A percentile compares a stretch with the other conserved stretches of the same genome.
Conservation (phyloP, 1,140 invertebrate species). For the Papilio glaucus region DNA sequence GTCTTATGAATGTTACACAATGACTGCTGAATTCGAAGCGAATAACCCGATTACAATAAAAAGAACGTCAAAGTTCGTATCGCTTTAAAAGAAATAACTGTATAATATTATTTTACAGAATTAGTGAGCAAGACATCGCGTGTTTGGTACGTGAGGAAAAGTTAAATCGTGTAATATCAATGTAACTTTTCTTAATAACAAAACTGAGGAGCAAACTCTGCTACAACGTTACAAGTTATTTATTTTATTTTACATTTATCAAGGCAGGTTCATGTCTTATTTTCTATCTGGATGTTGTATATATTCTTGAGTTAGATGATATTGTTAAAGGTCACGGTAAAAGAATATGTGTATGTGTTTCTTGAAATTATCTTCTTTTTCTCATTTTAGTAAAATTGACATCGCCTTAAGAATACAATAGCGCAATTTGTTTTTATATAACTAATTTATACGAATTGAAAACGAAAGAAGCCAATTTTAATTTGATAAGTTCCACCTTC, state of each 20-base stretch:
- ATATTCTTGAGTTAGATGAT: neutral
- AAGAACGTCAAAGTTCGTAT: slow-evolving; percentile 4
- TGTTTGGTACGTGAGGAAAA: slow-evolving; percentile 31
- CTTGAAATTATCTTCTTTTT: too few species aligned
- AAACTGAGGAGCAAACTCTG: neutral
- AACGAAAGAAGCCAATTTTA: too few species aligned
- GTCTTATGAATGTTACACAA: neutral
- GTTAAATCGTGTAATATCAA: slow-evolving; percentile 32
- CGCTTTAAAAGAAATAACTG: slow-evolving; percentile 20
- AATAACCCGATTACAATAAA: neutral
- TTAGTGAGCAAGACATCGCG: slow-evolving; percentile 23
- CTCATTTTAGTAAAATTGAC: too few species aligned
- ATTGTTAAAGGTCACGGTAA: too few species aligned
- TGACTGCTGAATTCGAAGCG: neutral
- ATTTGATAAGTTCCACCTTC: too few species aligned
- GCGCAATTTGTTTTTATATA: too few species aligned
- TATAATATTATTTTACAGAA: slow-evolving; percentile 7
- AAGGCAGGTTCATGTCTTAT: neutral
- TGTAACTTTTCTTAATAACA: slow-evolving; percentile 32
- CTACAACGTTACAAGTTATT: neutral
- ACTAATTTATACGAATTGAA: too few species aligned
- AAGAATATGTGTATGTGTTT: too few species aligned
- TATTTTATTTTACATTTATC: neutral
- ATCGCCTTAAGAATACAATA: too few species aligned
- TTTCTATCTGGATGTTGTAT: neutral